Conservation (phyloP, 2,797 vertebrate species). For the Gobio occitaniae region DNA sequence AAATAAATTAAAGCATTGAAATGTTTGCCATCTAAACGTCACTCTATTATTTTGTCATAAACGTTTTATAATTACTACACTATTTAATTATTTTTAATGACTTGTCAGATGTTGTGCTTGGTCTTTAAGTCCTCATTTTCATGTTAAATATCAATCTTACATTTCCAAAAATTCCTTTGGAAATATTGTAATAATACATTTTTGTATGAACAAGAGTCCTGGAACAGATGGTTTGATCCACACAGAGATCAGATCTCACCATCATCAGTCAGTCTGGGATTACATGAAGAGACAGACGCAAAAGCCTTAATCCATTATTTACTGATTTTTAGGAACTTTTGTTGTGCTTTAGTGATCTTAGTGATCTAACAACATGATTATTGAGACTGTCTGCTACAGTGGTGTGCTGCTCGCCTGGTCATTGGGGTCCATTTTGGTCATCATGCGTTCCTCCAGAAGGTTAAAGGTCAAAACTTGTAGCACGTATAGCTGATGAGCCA, state of each 20-base stretch:
- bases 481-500: slow-evolving; percentile 98
- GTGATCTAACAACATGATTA: too few relatives aligned
- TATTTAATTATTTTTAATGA: background rate
- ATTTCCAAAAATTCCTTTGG: background rate
- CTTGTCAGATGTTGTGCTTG: background rate
- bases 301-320: background rate
- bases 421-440: slow-evolving; percentile 99
- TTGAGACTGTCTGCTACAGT: too few relatives aligned
- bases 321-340: background rate
- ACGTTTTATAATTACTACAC: background rate
- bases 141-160: too few relatives aligned
- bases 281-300: background rate
- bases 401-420: slow-evolving; percentile 83
- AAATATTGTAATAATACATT: background rate
- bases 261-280: background rate
- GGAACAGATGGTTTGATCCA: background rate
- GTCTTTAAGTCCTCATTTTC: background rate
- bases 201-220: background rate
- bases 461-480: slow-evolving; percentile 98
- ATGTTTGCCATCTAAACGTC: too few relatives aligned
- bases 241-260: background rate
- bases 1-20: too few relatives aligned
- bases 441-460: slow-evolving; percentile 97
- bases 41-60: too few relatives aligned
- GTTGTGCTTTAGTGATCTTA: background rate